phyloP scores from a whole-genome alignment of 2,113 vertebrate genomes.

The Epinephelus lanceolatus region DNA sequence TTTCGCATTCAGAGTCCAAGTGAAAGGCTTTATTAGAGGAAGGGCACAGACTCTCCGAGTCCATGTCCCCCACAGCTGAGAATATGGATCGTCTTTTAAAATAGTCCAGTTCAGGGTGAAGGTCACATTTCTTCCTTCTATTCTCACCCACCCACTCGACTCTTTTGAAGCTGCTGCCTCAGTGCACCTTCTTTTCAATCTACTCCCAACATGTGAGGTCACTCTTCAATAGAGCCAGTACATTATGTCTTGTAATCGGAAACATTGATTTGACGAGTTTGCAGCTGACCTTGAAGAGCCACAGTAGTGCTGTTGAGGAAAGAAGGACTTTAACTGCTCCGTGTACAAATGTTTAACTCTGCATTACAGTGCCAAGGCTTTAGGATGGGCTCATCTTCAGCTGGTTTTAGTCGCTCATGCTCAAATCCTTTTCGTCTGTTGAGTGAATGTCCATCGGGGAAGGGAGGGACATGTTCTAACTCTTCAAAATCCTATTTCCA shows the following conservation, averaged over 20 bases:
- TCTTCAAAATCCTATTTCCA: not conserved
- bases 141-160: conserved; percentile 67
- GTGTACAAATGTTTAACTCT: not conserved
- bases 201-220: conserved; percentile 33
- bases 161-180: conserved; percentile 28
- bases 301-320: not conserved
- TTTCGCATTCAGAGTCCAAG: not conserved
- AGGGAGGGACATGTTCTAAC: not conserved
- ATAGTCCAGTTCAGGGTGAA: conserved; percentile 71
- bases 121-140: conserved; percentile 83
- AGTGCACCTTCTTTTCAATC: not conserved
- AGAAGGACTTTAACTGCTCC: conserved; percentile 9
- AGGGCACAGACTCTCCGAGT: not conserved
- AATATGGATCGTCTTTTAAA: conserved; percentile 69
- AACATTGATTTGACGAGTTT: conserved; percentile 11
- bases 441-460: not conserved
- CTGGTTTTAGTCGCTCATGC: not conserved
- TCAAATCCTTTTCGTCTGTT: not conserved
- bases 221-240: conserved; percentile 36
- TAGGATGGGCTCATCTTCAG: not conserved
- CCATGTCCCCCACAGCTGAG: conserved; percentile 21
- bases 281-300: not conserved
- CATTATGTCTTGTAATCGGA: not conserved
- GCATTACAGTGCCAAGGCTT: not conserved
- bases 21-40: not conserved